These are phyloP conservation scores for Lycaon pictus DNA, from an alignment of 2,113 vertebrate genomes.

Conservation along the genomic window DNA sequence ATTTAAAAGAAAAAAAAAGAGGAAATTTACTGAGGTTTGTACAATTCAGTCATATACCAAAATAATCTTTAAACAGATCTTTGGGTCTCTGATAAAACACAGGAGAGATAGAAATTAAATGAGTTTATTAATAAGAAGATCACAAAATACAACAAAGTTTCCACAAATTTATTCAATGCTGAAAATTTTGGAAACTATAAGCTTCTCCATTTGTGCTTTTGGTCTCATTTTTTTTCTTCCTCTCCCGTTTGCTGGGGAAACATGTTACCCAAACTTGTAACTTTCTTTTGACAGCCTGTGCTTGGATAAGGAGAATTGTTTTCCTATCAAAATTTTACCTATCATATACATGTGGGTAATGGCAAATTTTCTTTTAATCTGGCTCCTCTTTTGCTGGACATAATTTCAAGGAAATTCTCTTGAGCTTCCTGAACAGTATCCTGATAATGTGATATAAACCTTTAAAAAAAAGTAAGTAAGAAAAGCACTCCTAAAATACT, in stretches of 20 bases:
- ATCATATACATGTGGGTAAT: not conserved
- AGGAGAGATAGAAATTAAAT: constrained; percentile 25
- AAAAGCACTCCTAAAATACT: not conserved
- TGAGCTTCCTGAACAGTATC: not conserved
- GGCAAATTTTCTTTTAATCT: constrained; percentile 42
- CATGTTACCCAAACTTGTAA: not conserved
- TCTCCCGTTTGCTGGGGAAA: not conserved
- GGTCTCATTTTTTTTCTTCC: not conserved
- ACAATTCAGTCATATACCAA: not conserved
- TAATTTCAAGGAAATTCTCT: constrained; percentile 31
- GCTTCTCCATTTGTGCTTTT: not conserved
- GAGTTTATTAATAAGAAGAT: not conserved
- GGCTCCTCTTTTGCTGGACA: constrained; percentile 21
- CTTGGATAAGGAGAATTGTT: not conserved
- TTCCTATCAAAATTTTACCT: not conserved
- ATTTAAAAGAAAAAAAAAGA: not conserved
- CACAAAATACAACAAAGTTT: not conserved
- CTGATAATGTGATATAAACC: not conserved
- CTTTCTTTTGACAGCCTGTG: not conserved
- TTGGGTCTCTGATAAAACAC: not conserved
- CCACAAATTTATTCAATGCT: constrained; percentile 1
- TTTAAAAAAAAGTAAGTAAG: not conserved
- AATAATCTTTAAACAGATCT: constrained; percentile 7
- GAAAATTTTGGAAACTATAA: constrained; percentile 11
- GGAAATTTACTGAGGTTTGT: not conserved